These are phyloP conservation scores for Drosophila atripex DNA, from an alignment of 2,888 invertebrate species.

Conservation along the genomic window DNA sequence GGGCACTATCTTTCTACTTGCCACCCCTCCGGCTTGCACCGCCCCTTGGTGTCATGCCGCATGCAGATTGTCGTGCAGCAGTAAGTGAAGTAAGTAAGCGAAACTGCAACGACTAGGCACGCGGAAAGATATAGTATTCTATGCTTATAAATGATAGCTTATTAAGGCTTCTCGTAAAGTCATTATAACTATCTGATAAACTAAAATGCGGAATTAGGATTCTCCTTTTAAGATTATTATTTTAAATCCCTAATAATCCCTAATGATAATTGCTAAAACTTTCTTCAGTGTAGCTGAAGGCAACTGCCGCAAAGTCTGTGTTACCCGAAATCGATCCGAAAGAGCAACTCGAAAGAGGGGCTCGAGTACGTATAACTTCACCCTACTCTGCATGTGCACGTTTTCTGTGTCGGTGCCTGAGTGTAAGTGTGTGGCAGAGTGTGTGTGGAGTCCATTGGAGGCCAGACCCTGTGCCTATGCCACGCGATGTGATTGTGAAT, in stretches of 20 bases:
- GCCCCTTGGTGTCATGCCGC: constrained; percentile 25
- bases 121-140: neutral
- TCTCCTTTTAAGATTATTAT: neutral
- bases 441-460: constrained; percentile 41
- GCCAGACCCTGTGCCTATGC: constrained; percentile 64
- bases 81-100: constrained; percentile 45
- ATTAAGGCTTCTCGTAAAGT: neutral
- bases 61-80: constrained; percentile 57
- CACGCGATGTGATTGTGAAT: constrained; percentile 77
- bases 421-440: constrained; percentile 1
- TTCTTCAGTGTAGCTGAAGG: constrained; percentile 42
- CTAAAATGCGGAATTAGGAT: neutral
- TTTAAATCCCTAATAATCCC: neutral
- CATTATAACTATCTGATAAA: neutral
- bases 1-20: constrained; percentile 11
- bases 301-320: constrained; percentile 76
- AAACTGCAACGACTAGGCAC: constrained; percentile 23
- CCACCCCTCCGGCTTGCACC: neutral
- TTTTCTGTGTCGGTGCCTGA: neutral
- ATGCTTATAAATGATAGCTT: neutral
- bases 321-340: constrained; percentile 64
- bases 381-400: constrained; percentile 30
- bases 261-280: neutral
- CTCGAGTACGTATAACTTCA: constrained; percentile 69
- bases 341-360: constrained; percentile 24